A percentile compares a stretch with the other conserved stretches of the same genome.
Conservation (phyloP, 30 jellyfish, hydroid and myxozoan genomes). For the Sanderia malayensis region DNA sequence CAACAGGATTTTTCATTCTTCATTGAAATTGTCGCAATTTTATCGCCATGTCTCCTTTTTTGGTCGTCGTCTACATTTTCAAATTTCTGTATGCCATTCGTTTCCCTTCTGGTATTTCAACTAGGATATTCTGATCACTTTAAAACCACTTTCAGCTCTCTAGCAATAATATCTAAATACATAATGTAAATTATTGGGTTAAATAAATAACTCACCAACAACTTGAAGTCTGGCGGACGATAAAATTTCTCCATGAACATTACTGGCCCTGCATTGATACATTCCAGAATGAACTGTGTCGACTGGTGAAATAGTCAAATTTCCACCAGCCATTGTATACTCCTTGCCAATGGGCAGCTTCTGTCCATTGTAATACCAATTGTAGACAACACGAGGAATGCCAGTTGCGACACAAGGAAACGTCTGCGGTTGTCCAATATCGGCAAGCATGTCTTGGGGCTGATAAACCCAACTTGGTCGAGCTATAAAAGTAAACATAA, state of each 20-base stretch:
- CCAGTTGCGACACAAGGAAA: conserved; percentile 80
- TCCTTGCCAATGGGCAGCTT: conserved; percentile 45
- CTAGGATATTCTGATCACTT: too few species aligned
- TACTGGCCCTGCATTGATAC: conserved; percentile 87
- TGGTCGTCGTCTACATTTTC: too few species aligned
- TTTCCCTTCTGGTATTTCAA: too few species aligned
- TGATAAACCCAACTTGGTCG: conserved; percentile 47
- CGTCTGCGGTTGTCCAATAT: conserved; percentile 50
- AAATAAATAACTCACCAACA: conserved; percentile 51
- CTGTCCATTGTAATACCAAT: conserved; percentile 80
- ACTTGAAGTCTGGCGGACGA: conserved; percentile 66
- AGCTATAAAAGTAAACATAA: too few species aligned
- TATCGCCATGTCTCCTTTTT: too few species aligned
- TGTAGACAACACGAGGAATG: conserved; percentile 58
- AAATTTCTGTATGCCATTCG: too few species aligned
- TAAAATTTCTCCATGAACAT: conserved; percentile 72
- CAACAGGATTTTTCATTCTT: too few species aligned
- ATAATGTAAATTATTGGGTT: too few species aligned
- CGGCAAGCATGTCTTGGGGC: conserved; percentile 55
- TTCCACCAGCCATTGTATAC: conserved; percentile 70
- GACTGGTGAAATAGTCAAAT: conserved; percentile 60
- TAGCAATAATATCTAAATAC: too few species aligned
- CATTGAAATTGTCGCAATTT: too few species aligned
- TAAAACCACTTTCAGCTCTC: too few species aligned
- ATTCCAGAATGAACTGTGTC: conserved; percentile 66